Conservation (phyloP, 2,888 invertebrate genomes). For the Hydrotaea cyrtoneurina region DNA sequence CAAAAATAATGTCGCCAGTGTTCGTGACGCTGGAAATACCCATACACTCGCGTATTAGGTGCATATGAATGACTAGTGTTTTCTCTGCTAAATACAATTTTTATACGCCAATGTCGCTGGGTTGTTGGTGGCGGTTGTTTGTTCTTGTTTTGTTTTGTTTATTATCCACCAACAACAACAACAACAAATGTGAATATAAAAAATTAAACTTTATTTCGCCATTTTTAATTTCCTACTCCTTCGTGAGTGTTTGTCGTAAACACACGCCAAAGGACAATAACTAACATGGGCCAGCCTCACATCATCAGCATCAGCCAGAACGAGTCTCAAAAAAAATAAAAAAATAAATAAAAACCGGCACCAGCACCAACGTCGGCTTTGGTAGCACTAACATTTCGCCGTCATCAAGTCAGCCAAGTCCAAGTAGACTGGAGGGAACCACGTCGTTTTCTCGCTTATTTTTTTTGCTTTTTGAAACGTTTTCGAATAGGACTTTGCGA, state of each 20-base stretch:
- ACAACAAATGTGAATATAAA: conserved; percentile 50
- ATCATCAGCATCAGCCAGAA: conserved; percentile 15
- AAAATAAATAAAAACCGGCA: conserved; percentile 1
- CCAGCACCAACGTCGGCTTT: conserved; percentile 44
- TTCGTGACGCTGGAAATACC: too few relatives aligned
- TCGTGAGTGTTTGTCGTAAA: conserved; percentile 77
- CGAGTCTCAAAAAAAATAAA: neutral
- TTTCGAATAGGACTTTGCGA: conserved; percentile 15
- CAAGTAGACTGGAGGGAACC: conserved; percentile 26
- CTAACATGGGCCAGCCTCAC: conserved; percentile 70
- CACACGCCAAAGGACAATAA: conserved; percentile 79
- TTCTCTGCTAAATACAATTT: conserved; percentile 32
- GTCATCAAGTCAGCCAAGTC: conserved; percentile 27
- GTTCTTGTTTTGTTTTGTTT: conserved; percentile 19
- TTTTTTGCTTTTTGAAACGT: neutral
- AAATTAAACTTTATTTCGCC: conserved; percentile 78
- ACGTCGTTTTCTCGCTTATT: neutral
- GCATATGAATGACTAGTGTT: neutral
- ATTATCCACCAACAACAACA: neutral
- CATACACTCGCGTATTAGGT: too few relatives aligned
- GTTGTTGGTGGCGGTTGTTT: neutral
- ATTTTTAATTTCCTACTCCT: conserved; percentile 80
- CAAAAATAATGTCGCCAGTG: too few relatives aligned
- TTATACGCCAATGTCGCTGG: conserved; percentile 27
- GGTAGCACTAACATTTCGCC: conserved; percentile 1